Evolutionary conservation across 2,888 invertebrate genomes (phyloP).

Genomic region (Stenolophus ochropezus): DNA sequence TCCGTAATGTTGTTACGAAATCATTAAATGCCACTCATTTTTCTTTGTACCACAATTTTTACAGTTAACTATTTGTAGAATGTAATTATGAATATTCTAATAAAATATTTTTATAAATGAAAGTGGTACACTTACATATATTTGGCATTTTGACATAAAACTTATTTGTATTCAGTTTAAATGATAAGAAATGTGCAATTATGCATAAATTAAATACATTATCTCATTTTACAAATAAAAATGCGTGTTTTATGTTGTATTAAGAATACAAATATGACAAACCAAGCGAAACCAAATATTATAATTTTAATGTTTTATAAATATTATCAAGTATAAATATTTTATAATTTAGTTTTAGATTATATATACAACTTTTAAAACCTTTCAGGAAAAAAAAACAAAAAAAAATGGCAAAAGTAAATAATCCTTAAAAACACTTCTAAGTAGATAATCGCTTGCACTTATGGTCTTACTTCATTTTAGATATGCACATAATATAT

Average conservation of each 20-base stretch:
- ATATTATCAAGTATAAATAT: too few species aligned
- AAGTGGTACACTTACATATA: neutral
- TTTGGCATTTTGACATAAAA: neutral
- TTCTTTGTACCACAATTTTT: neutral
- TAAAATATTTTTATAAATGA: neutral
- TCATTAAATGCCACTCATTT: conserved; percentile 70
- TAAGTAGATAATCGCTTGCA: too few species aligned
- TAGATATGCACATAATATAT: too few species aligned
- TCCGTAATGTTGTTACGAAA: neutral
- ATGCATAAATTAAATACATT: neutral
- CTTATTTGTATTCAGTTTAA: neutral
- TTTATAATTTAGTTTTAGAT: too few species aligned
- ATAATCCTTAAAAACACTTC: too few species aligned
- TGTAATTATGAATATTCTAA: neutral
- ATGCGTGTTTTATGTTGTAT: neutral
- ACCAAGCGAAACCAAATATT: too few species aligned
- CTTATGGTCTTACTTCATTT: too few species aligned
- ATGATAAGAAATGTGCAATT: neutral
- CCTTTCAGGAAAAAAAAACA: too few species aligned
- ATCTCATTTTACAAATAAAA: neutral
- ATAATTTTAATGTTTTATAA: too few species aligned
- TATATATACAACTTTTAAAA: too few species aligned
- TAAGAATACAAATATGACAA: neutral
- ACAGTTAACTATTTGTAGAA: neutral
- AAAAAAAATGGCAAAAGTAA: too few species aligned